These are phyloP conservation scores for Scomber colias DNA, from an alignment of 2,113 vertebrate species.

Conservation along the genomic window DNA sequence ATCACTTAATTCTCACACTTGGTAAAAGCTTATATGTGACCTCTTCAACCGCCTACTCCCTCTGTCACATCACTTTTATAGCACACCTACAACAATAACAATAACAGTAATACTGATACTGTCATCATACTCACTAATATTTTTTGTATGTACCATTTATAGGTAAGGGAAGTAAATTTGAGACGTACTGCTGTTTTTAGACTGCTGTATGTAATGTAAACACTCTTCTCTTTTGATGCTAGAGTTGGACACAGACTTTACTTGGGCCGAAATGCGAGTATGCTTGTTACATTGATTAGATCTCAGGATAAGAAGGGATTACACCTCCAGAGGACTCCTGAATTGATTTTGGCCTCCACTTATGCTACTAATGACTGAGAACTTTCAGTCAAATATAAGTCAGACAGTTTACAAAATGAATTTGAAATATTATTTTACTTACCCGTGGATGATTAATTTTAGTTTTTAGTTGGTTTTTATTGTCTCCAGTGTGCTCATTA, in stretches of 20 bases:
- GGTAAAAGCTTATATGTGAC: background rate
- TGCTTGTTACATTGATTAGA: slow-evolving; percentile 64
- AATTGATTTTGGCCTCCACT: slow-evolving; percentile 58
- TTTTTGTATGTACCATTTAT: background rate
- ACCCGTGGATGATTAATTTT: background rate
- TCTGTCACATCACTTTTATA: background rate
- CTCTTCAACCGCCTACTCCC: background rate
- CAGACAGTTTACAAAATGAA: background rate
- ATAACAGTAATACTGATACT: too few relatives aligned
- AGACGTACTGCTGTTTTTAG: background rate
- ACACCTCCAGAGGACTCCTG: slow-evolving; percentile 59
- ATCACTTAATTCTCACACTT: too few relatives aligned
- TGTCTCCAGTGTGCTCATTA: background rate
- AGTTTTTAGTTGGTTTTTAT: background rate
- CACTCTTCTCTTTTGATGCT: too few relatives aligned
- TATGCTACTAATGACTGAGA: slow-evolving; percentile 56
- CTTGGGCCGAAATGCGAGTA: slow-evolving; percentile 16
- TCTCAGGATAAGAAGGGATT: slow-evolving; percentile 64
- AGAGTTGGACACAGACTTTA: slow-evolving; percentile 13
- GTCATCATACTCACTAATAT: too few relatives aligned
- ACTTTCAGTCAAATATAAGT: slow-evolving; percentile 29
- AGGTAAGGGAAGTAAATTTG: background rate
- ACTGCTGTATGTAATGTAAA: slow-evolving; percentile 2
- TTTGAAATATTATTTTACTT: background rate
- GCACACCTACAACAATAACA: too few relatives aligned